Evolutionary conservation across 2,888 invertebrate species (phyloP).

Genomic region (Lepidocyrtoides sp.): DNA sequence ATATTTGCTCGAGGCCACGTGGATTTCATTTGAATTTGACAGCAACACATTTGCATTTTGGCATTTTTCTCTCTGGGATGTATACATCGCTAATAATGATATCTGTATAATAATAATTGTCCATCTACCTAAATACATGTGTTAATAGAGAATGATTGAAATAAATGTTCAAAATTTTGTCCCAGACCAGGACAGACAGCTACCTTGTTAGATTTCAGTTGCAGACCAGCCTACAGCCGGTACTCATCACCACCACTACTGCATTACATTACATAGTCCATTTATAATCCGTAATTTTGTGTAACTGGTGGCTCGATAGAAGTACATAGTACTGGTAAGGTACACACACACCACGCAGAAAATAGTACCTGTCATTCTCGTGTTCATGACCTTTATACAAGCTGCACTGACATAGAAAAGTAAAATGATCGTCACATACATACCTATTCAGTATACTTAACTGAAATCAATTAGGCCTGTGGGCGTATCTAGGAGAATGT

Average conservation of each 20-base stretch:
- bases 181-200: not conserved
- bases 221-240: not conserved
- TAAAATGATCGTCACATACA: not conserved
- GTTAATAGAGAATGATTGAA: not conserved
- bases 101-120: no score
- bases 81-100: not conserved
- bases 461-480: slow-evolving; percentile 16
- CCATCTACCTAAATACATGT: no score
- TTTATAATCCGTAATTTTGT: no score
- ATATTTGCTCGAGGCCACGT: slow-evolving; percentile 54
- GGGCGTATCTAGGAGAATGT: no score
- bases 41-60: slow-evolving; percentile 11
- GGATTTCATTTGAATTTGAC: slow-evolving; percentile 2
- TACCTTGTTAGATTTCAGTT: not conserved
- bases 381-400: slow-evolving; percentile 57
- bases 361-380: not conserved
- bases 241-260: no score
- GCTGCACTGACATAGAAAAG: slow-evolving; percentile 34
- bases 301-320: not conserved
- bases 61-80: not conserved
- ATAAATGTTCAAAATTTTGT: not conserved
- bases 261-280: no score
- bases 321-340: not conserved
- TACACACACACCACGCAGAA: not conserved
- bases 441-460: not conserved